Base-by-base conservation (phyloP, 2,113 vertebrate genomes). In the Caranx melampygus region DNA sequence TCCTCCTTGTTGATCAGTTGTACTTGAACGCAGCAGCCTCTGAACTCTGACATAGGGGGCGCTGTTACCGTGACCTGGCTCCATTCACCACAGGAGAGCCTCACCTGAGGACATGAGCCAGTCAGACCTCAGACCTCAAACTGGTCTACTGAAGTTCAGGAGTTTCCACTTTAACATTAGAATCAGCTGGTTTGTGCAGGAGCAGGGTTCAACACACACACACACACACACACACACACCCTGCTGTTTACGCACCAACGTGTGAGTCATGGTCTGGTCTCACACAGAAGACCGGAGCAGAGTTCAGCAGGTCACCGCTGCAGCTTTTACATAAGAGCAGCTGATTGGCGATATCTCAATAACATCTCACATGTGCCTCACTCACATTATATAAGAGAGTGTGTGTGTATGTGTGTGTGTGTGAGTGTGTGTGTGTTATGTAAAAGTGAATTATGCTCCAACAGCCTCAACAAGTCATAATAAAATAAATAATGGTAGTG, bases 41-140 rank as follows among this genome's bases (percentile, higher is more conserved):
- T 61, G 59, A 18, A 18, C 59, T 37, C 57, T 60, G 72, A 21
- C 13, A 51, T 67, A 51, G 81, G 75, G 75, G 75, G 75, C 51
- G 64, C 75, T 64, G 70, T 69, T 35, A 0, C 75, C 59, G 70
- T 69, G 31, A 0, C 3, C 75, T 54, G 66, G 7, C 49, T 51
- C 35, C 26, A 5, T 10, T 61, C 45, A 54, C 49, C 72, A 21
- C 61, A 34, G 58, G 0, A 0, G 26, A 60, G n/a, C 2, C n/a
- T 49, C 45, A 21, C 40, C 58, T 26, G 3, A 52, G 20, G 13
- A 18, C 5, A n/a, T 52, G 20, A 52, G 51, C 51, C 0, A 47
- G 8, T 42, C 7, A 42, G 8, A 18, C n/a, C 26, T 51, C 20
- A 33, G 1, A 3, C 26, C 26, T 26, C 26, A 26, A 26, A 26